These are phyloP conservation scores for Dysdera silvatica DNA, from an alignment of 1,140 invertebrate genomes.

Conservation along the genomic window DNA sequence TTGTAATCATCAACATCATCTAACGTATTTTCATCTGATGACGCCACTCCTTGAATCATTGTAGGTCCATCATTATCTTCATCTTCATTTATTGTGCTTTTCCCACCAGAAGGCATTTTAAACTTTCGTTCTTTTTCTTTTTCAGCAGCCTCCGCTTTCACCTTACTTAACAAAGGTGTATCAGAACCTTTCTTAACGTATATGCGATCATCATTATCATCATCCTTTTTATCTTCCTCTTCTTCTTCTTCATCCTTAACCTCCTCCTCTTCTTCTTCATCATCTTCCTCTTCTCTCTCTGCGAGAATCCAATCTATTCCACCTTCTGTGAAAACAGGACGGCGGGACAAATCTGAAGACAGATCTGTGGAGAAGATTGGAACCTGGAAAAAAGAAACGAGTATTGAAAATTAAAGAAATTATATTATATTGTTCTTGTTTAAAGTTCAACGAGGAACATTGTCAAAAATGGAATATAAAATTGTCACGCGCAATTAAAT, in stretches of 20 bases:
- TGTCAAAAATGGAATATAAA: neutral
- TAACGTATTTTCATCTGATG: too few species aligned
- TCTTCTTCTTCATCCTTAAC: slow-evolving; percentile 5
- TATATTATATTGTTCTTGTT: neutral
- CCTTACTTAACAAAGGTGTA: too few species aligned
- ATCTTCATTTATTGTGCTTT: too few species aligned
- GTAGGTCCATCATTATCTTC: too few species aligned
- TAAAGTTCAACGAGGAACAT: too few species aligned
- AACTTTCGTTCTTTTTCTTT: too few species aligned
- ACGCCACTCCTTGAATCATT: too few species aligned
- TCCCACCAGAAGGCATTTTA: too few species aligned
- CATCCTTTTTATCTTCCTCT: slow-evolving; percentile 5
- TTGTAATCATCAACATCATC: too few species aligned
- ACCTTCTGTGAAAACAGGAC: slow-evolving; percentile 10
- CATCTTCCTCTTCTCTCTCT: neutral
- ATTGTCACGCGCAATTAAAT: neutral
- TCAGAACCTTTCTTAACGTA: too few species aligned
- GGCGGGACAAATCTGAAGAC: slow-evolving; percentile 2
- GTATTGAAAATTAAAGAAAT: too few species aligned
- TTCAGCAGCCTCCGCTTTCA: too few species aligned
- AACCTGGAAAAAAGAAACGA: neutral
- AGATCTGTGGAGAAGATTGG: slow-evolving; percentile 5
- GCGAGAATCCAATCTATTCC: slow-evolving; percentile 14
- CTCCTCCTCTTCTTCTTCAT: slow-evolving; percentile 9
- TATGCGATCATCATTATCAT: slow-evolving; percentile 38